Evolutionary conservation across 2,113 vertebrate genomes (phyloP), one percentile per base, ranked within the genome.

Genomic region (Microtus ochrogaster): DNA sequence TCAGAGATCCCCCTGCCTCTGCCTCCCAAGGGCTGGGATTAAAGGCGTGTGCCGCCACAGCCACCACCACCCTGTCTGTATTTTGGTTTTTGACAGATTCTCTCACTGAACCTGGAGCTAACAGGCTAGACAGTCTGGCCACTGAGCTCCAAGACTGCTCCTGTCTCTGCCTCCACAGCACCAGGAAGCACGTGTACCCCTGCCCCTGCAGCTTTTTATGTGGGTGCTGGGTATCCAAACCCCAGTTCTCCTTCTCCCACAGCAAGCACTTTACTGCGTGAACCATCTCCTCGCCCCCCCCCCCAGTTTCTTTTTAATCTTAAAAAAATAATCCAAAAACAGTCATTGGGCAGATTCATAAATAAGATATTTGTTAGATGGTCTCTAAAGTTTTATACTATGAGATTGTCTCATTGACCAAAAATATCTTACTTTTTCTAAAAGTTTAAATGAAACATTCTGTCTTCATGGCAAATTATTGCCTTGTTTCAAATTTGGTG

Each of bases 31-130:
- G 5, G 58, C 58, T 58, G 6, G 17, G 58, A 58, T 58, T 58
- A 58, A 58, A 58, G 58, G 19, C 1, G 2, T 58, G 19, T 0
- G 6, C 58, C 58, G 2, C 49, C 2, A 7, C 19, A 1, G 0
- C 49, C 12, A 58, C 58, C 58, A 58, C 58, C 19, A 7, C 58
- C 58, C 58, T 21, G 58, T 58, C 58, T 58, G 58, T 1, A 58
- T 58, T 21, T 58, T 58, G 58, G 3, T 21, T 58, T 58, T 58
- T 58, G 58, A 82, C n/a, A 82, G 55, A 55, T 12, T 39, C 55
- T 44, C 39, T 84, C 39, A 12, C 9, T 47, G 41, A 66, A 47
- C 82, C 41, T 66, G n/a, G 82, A 47, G 61, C 58, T 61, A 44
- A 84, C 26, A 12, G 28, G 28, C 9, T 17, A 61, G 61, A 30